Evolutionary conservation across 2,113 vertebrate species (phyloP).

Genomic region (Trogon melanurus): DNA sequence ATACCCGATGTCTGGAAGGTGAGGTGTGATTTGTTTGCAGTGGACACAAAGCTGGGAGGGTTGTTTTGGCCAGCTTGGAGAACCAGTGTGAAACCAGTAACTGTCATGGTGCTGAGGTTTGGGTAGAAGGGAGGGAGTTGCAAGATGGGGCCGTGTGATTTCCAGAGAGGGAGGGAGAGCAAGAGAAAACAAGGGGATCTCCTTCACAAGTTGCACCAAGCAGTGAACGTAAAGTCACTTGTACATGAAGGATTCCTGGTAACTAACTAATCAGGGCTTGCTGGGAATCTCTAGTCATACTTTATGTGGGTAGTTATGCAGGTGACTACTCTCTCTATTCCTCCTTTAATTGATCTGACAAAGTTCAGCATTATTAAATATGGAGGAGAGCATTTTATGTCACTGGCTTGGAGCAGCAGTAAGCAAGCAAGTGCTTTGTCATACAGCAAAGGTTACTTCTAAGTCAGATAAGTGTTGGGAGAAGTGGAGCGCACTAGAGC

Average conservation of each 20-base stretch:
- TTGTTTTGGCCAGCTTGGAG: neutral
- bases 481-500: neutral
- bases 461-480: neutral
- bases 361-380: slow-evolving; percentile 21
- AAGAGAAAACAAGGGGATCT: neutral
- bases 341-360: neutral
- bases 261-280: neutral
- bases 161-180: neutral
- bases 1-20: neutral
- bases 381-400: neutral
- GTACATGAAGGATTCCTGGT: neutral
- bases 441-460: neutral
- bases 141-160: neutral
- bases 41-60: slow-evolving; percentile 16
- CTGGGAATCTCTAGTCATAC: neutral
- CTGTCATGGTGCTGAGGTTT: neutral
- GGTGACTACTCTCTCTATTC: neutral
- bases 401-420: neutral
- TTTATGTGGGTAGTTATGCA: neutral
- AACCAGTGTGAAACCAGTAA: neutral
- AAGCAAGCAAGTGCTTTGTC: slow-evolving; percentile 35
- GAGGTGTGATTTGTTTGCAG: neutral
- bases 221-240: neutral
- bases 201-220: neutral
- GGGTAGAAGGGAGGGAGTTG: neutral